Percentiles rank a stretch among this genome's conserved stretches.
phyloP scores from a whole-genome alignment of 1,140 invertebrate species.

The Lasaia peninsularis region DNA sequence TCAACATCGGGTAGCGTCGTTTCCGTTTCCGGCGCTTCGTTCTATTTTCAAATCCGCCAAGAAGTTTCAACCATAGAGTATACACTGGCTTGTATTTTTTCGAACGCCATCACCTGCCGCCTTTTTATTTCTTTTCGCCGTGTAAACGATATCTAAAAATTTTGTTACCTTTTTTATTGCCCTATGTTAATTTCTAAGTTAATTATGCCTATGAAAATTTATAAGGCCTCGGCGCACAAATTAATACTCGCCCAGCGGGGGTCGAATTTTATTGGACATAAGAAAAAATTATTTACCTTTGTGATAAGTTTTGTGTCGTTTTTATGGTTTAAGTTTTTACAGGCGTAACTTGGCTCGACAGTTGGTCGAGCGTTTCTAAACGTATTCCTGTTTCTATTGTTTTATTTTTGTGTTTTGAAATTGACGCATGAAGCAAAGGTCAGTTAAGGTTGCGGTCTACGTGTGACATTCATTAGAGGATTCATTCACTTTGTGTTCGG shows the following conservation, averaged over 20 bases:
- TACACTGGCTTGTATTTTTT: conserved; percentile 21
- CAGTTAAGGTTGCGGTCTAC: conserved; percentile 14
- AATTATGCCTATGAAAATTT: conserved; percentile 76
- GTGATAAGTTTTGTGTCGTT: conserved; percentile 42
- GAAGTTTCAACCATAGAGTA: conserved; percentile 27
- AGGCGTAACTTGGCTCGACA: conserved; percentile 46
- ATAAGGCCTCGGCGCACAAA: conserved; percentile 62
- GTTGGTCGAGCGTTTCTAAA: conserved; percentile 54
- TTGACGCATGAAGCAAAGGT: conserved; percentile 57
- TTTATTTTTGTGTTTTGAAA: conserved; percentile 45
- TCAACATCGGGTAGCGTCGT: conserved; percentile 59
- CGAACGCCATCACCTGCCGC: conserved; percentile 51
- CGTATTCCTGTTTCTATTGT: conserved; percentile 62
- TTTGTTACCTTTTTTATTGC: conserved; percentile 72
- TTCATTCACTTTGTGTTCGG: not conserved
- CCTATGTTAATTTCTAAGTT: conserved; percentile 76
- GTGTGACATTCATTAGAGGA: conserved; percentile 12
- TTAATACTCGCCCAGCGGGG: conserved; percentile 63
- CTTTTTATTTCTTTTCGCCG: conserved; percentile 58
- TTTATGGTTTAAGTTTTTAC: conserved; percentile 56
- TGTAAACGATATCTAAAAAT: conserved; percentile 68
- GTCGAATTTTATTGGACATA: conserved; percentile 54
- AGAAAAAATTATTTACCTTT: conserved; percentile 53
- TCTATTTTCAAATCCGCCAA: conserved; percentile 70
- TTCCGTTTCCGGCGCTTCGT: conserved; percentile 61